phyloP scores from a whole-genome alignment of 2,113 vertebrate species.

The Phainopepla nitens region DNA sequence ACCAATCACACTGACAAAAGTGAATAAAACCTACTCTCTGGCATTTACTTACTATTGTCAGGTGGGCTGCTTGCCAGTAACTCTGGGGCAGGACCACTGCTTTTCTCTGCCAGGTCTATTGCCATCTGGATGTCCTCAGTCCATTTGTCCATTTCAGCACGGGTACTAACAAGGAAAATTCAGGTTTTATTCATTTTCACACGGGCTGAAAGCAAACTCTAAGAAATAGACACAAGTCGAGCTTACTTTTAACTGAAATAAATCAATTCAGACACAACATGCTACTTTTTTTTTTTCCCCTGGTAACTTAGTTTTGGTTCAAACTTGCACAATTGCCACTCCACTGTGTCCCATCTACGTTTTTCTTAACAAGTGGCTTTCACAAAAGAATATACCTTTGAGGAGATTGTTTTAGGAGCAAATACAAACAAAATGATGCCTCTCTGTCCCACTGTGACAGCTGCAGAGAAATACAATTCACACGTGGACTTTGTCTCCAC shows the following conservation, averaged over 20 bases:
- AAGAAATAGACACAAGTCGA: not conserved
- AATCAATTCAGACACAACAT: not conserved
- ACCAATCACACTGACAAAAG: not conserved
- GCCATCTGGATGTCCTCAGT: conserved; percentile 91
- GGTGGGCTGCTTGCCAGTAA: conserved; percentile 80
- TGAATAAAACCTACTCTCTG: not conserved
- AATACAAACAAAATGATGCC: not conserved
- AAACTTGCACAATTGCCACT: not conserved
- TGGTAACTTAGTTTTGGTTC: not conserved
- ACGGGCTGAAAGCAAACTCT: not conserved
- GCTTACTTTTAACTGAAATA: not conserved
- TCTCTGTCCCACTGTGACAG: not conserved
- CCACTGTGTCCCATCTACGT: not conserved
- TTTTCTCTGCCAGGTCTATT: conserved; percentile 85
- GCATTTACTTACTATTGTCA: conserved; percentile 85
- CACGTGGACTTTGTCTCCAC: not conserved
- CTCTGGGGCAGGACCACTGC: conserved; percentile 79
- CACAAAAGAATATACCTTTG: not conserved
- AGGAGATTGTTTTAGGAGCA: not conserved
- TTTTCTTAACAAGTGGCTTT: not conserved
- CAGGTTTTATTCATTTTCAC: not conserved
- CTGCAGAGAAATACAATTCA: not conserved
- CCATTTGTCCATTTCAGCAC: conserved; percentile 92
- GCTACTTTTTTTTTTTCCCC: not conserved
- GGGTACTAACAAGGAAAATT: conserved; percentile 70